These are phyloP conservation scores for Saiga tatarica DNA, from an alignment of 2,113 vertebrate genomes.

Conservation along the genomic window DNA sequence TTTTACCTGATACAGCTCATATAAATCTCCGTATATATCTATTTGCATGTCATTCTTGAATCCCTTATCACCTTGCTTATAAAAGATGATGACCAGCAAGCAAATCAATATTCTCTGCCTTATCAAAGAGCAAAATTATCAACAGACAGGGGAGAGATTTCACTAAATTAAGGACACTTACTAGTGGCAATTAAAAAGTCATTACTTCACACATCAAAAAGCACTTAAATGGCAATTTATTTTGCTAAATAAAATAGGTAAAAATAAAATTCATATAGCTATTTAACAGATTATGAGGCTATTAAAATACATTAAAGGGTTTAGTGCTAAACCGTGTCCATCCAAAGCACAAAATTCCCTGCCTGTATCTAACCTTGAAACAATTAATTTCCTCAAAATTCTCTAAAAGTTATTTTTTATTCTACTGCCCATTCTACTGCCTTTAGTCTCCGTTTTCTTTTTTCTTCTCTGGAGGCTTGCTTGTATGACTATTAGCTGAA, in stretches of 20 bases:
- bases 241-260: constrained; percentile 2
- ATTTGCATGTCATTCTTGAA: neutral
- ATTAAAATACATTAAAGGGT: constrained; percentile 26
- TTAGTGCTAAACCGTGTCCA: neutral
- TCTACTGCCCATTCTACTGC: neutral
- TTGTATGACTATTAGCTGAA: neutral
- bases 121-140: constrained; percentile 3
- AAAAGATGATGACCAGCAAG: neutral
- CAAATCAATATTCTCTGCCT: neutral
- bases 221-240: constrained; percentile 33
- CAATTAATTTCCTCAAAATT: constrained; percentile 16
- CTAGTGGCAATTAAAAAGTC: constrained; percentile 5
- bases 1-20: neutral
- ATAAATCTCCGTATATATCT: neutral
- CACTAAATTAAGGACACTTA: constrained; percentile 33
- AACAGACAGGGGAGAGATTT: constrained; percentile 7
- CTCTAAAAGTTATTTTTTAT: neutral
- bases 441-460: neutral
- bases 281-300: neutral
- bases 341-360: neutral
- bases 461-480: neutral
- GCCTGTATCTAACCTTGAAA: neutral
- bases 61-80: neutral
- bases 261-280: constrained; percentile 43
- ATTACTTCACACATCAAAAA: constrained; percentile 13